Percentiles rank a stretch among this genome's conserved stretches.
phyloP scores from a whole-genome alignment of 2,797 vertebrate genomes.

The Ptychobarbus kaznakovi region DNA sequence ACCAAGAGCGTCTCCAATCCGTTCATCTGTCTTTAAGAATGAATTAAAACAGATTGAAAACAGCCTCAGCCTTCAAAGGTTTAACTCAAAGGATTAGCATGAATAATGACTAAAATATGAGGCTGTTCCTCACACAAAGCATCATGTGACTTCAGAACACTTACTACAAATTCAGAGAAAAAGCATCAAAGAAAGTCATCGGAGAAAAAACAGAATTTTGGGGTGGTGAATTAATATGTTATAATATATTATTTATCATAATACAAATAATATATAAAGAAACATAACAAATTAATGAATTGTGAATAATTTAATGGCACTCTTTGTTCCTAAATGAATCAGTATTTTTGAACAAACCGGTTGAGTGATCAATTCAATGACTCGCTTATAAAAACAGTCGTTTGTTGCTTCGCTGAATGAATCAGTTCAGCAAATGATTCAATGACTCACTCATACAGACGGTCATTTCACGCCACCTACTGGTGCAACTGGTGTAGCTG shows the following conservation, averaged over 20 bases:
- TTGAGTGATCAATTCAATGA: background rate
- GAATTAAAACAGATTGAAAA: background rate
- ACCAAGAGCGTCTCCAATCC: background rate
- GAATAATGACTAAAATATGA: background rate
- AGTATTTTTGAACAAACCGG: background rate
- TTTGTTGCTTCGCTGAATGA: too few species aligned
- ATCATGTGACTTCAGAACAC: background rate
- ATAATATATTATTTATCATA: too few species aligned
- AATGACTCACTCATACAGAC: background rate
- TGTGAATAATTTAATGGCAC: background rate
- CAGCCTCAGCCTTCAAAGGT: background rate
- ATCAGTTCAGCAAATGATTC: background rate
- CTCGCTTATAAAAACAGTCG: too few species aligned
- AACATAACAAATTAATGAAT: background rate
- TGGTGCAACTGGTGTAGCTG: background rate
- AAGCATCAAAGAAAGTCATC: background rate
- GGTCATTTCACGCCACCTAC: background rate
- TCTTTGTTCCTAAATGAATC: background rate
- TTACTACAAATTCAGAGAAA: background rate
- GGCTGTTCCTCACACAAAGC: background rate
- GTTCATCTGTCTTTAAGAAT: background rate
- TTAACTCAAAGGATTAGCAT: background rate
- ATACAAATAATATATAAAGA: background rate
- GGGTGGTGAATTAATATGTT: too few species aligned
- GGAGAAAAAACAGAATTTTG: accelerated